Conservation (phyloP, 2,888 invertebrate genomes). For the Lathronympha strigana region DNA sequence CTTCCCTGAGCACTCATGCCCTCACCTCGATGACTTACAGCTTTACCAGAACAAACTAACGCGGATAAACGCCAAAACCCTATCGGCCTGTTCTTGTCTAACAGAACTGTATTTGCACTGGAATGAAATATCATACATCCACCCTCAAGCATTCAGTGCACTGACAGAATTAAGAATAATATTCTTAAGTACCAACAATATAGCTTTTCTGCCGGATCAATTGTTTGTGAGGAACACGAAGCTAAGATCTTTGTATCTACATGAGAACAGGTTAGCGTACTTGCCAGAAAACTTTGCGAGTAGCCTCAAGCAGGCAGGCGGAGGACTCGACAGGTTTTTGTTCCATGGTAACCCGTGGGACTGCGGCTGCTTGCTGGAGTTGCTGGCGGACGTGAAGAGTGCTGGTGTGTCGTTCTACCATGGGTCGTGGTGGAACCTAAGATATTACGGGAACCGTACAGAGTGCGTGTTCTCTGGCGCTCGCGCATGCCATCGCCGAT, state of each 20-base stretch:
- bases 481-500: background rate
- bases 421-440: too few relatives aligned
- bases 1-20: background rate
- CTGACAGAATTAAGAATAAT: background rate
- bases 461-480: background rate
- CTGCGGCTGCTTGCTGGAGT: constrained; percentile 1
- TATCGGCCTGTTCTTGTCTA: background rate
- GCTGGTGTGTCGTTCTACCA: background rate
- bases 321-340: background rate
- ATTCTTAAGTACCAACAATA: background rate
- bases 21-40: background rate
- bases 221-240: background rate
- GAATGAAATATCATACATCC: background rate
- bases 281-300: background rate
- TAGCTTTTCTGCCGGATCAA: background rate
- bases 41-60: background rate
- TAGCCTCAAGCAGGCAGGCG: background rate
- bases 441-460: background rate
- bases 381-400: background rate
- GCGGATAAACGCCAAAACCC: background rate
- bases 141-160: background rate
- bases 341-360: constrained; percentile 4
- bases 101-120: background rate
- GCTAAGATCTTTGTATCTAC: background rate
- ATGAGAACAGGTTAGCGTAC: background rate